A percentile compares a stretch with the other conserved stretches of the same genome.
Conservation (phyloP, 2,888 invertebrate species). For the Tipula lateralis region DNA sequence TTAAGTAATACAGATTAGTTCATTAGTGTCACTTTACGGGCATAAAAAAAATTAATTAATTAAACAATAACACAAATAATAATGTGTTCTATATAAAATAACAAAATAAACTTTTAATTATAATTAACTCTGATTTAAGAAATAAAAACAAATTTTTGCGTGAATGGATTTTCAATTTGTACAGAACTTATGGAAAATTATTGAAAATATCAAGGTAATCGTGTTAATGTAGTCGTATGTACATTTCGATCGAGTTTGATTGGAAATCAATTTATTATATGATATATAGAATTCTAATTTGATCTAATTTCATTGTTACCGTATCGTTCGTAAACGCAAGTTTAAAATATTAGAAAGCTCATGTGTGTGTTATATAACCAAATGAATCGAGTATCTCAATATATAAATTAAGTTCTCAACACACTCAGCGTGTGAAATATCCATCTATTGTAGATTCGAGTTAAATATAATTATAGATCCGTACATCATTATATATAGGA, state of each 20-base stretch:
- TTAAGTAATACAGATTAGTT: background rate
- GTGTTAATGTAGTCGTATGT: background rate
- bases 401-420: background rate
- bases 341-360: background rate
- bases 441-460: background rate
- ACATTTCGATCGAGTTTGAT: background rate
- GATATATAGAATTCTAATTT: background rate
- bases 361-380: background rate
- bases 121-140: background rate
- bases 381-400: background rate
- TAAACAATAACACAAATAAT: background rate
- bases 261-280: background rate
- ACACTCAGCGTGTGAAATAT: background rate
- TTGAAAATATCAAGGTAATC: constrained; percentile 11
- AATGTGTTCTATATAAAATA: background rate
- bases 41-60: background rate
- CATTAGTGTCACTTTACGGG: background rate
- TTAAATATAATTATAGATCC: background rate
- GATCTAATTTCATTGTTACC: background rate
- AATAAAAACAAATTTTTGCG: background rate
- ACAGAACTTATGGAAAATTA: constrained; percentile 1
- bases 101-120: background rate
- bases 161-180: background rate
- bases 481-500: background rate
- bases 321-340: background rate